phyloP scores from a whole-genome alignment of 1,140 invertebrate species.

The Hyles euphorbiae region DNA sequence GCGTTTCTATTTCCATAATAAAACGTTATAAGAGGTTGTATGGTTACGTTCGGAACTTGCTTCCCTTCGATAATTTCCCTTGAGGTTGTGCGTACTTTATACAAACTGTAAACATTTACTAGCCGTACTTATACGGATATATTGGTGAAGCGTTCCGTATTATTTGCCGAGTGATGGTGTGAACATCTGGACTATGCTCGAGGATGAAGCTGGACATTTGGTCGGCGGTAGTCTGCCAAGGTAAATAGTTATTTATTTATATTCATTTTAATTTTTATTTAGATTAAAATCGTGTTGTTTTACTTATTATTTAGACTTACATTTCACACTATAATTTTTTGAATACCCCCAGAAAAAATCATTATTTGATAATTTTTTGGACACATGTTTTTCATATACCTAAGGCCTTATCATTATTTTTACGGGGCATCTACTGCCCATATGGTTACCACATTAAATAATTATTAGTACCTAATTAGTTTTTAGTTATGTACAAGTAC shows the following conservation, averaged over 20 bases:
- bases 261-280: too few relatives aligned
- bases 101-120: slow-evolving; percentile 36
- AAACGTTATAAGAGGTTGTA: slow-evolving; percentile 43
- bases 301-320: not conserved
- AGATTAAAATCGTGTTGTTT: too few relatives aligned
- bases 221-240: not conserved
- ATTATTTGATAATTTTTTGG: too few relatives aligned
- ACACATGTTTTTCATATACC: too few relatives aligned
- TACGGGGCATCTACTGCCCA: too few relatives aligned
- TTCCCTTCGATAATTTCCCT: slow-evolving; percentile 49
- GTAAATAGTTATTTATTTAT: too few relatives aligned
- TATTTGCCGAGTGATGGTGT: slow-evolving; percentile 39
- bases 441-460: too few relatives aligned
- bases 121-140: slow-evolving; percentile 36
- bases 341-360: too few relatives aligned
- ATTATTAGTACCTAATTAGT: too few relatives aligned
- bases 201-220: not conserved
- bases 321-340: not conserved
- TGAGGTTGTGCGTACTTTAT: slow-evolving; percentile 58
- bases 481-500: too few relatives aligned
- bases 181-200: slow-evolving; percentile 23
- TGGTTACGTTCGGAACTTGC: slow-evolving; percentile 32
- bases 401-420: too few relatives aligned
- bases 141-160: slow-evolving; percentile 22
- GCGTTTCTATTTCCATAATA: slow-evolving; percentile 33